These are phyloP conservation scores for Lycorma delicatula DNA, from an alignment of 1,140 invertebrate genomes.

Conservation along the genomic window DNA sequence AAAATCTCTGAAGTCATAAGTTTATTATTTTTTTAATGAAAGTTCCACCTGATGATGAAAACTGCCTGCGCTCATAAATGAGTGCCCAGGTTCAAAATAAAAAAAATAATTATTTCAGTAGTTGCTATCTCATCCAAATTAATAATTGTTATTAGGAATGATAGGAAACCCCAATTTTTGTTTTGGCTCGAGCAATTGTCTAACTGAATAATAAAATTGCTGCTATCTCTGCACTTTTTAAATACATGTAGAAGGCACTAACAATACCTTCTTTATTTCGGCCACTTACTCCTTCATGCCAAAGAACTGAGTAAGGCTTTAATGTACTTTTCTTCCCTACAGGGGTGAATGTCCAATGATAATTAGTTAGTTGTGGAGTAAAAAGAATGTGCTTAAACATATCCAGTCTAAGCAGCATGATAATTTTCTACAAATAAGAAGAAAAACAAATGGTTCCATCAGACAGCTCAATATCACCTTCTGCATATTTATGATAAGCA, in stretches of 20 bases:
- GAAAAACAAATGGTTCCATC: constrained; percentile 8
- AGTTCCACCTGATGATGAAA: constrained; percentile 31
- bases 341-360: constrained; percentile 14
- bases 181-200: constrained; percentile 28
- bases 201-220: constrained; percentile 23
- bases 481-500: constrained; percentile 7
- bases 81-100: constrained; percentile 30
- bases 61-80: constrained; percentile 31
- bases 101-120: constrained; percentile 14
- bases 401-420: constrained; percentile 22
- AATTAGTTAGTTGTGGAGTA: not conserved
- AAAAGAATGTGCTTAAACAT: constrained; percentile 22
- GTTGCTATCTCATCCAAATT: constrained; percentile 27
- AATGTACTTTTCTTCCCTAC: not conserved
- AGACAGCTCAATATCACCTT: not conserved
- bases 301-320: constrained; percentile 9
- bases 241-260: constrained; percentile 18
- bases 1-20: constrained; percentile 11
- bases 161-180: constrained; percentile 19
- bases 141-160: constrained; percentile 14
- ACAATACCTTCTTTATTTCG: constrained; percentile 27
- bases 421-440: constrained; percentile 23
- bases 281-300: constrained; percentile 19
- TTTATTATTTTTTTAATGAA: constrained; percentile 5
- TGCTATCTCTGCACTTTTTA: constrained; percentile 6